phyloP scores from a whole-genome alignment of 2,113 vertebrate genomes.

The Anser brachyrhynchus region DNA sequence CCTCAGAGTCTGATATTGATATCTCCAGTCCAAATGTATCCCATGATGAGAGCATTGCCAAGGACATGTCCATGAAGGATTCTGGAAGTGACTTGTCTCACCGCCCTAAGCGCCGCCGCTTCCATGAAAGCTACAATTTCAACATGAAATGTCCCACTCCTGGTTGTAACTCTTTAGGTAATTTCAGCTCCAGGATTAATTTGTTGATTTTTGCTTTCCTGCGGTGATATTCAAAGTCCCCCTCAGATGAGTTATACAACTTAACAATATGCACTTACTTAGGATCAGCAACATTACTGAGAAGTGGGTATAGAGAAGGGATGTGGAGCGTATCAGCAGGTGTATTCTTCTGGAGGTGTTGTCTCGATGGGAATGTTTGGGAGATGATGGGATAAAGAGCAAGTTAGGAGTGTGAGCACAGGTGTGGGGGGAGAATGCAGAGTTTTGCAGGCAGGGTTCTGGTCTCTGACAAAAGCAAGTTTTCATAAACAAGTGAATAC shows the following conservation, averaged over 20 bases:
- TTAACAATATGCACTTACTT: accelerated
- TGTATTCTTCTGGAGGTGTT: background rate
- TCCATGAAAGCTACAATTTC: conserved; percentile 99
- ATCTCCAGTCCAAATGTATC: conserved; percentile 97
- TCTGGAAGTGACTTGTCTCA: conserved; percentile 96
- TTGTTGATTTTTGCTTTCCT: background rate
- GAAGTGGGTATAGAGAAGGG: background rate
- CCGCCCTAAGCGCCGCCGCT: conserved; percentile 94
- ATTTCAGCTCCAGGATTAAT: background rate
- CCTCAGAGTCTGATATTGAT: conserved; percentile 98
- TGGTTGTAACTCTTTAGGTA: conserved; percentile 96
- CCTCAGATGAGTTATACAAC: accelerated
- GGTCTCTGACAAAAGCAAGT: background rate
- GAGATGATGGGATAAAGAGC: background rate
- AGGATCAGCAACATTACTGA: background rate
- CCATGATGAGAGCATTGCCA: conserved; percentile 93
- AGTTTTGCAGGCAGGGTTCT: background rate
- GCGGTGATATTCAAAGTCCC: background rate
- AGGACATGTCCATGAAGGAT: conserved; percentile 92
- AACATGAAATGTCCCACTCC: conserved; percentile 99
- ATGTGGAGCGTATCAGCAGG: accelerated
- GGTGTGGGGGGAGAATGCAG: background rate
- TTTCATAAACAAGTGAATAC: background rate
- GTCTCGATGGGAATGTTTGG: background rate
- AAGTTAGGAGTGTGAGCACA: background rate